Evolutionary conservation across 1,140 invertebrate genomes (phyloP), one percentile per base, ranked within the genome.

Genomic region (Pseudomyrmex pallidus): DNA sequence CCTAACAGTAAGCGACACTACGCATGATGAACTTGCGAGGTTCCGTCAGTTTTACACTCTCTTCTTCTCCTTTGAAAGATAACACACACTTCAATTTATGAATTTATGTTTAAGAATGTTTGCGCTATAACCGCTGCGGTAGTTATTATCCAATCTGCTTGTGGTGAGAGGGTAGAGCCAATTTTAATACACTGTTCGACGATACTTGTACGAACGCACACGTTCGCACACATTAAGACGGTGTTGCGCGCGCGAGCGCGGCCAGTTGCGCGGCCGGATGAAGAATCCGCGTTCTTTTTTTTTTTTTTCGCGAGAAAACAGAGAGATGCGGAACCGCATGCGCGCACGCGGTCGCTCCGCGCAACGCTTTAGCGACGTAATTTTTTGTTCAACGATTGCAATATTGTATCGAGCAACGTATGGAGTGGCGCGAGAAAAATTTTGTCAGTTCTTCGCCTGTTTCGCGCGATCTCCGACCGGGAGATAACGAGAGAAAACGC

Each of bases 141-240:
- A 92, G 90, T 91, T 90, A 35, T 35, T 92, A 93, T 91, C 88
- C 91, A 91, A 92, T 85, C 86, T 92, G 92, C 92, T 93, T 93
- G 83, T 92, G 92, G 92, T 93, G 91, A 92, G 93, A 92, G 93
- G 91, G 92, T 94, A 92, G 91, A 93, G 90, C 86, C 91, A 93
- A 93, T 92, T 93, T 84, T 89, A 91, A 35, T 88, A 90, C 82
- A 90, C 35, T 92, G 91, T 91, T 92, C 89, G 89, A 88, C 90
- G 90, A 84, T 91, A 50, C 52, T 74, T 52, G 87, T 83, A 85
- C 78, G 88, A 87, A 90, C 86, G 89, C 78, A 7, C 5, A 35
- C 35, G 35, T 35, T 35, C 35, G 35, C 35, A 35, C 35, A 35
- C 35, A 85, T 59, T 68, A n/a, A 74, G 82, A 84, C 82, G 85